phyloP scores from a whole-genome alignment of 2,888 invertebrate genomes.

The Capitulum mitella region DNA sequence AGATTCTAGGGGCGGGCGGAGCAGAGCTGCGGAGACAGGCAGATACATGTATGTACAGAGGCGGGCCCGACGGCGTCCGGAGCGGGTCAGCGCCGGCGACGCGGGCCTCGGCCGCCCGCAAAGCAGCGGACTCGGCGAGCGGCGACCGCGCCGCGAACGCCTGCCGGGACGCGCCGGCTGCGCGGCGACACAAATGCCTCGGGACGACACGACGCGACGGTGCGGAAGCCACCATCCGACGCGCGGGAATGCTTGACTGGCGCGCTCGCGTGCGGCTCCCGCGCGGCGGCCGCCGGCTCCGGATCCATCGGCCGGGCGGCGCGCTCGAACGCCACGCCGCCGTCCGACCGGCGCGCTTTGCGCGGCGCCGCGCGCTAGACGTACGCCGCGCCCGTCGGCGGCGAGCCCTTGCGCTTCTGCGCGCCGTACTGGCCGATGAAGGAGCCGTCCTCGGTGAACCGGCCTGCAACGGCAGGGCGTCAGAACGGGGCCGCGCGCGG shows the following conservation, averaged over 20 bases:
- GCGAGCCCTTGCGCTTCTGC: conserved; percentile 47
- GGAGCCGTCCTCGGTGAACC: conserved; percentile 94
- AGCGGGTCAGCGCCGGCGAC: background rate
- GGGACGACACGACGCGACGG: background rate
- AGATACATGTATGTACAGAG: background rate
- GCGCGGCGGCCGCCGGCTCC: background rate
- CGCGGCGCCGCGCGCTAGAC: conserved; percentile 30
- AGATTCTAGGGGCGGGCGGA: background rate
- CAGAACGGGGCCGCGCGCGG: too few relatives aligned
- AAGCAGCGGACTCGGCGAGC: background rate
- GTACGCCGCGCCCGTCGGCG: conserved; percentile 34
- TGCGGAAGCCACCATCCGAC: background rate
- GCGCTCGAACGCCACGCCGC: background rate
- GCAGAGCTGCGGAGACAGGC: background rate
- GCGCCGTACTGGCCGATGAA: conserved; percentile 96
- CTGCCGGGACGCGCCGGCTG: background rate
- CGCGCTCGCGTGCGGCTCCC: background rate
- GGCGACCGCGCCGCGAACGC: background rate
- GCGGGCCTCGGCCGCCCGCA: background rate
- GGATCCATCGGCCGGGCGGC: background rate
- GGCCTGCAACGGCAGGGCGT: conserved; percentile 51
- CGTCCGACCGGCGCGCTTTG: background rate
- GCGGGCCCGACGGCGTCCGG: background rate
- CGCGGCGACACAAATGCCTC: background rate
- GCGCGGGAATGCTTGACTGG: too few relatives aligned